A percentile compares a stretch with the other conserved stretches of the same genome.
These are phyloP conservation scores for Trissolcus basalis DNA, from an alignment of 1,140 invertebrate genomes.

Conservation along the genomic window DNA sequence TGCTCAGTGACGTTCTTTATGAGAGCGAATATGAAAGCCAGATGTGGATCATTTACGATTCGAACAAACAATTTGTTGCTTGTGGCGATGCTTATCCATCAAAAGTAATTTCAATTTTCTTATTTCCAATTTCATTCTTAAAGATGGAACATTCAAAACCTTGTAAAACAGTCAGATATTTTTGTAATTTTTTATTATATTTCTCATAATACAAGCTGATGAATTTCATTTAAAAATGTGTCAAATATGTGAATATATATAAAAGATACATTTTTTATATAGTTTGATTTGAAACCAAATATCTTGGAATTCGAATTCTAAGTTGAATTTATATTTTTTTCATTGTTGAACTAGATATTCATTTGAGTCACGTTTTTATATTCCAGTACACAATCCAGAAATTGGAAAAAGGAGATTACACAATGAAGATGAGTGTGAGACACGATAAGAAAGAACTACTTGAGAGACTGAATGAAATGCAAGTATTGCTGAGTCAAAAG, in stretches of 20 bases:
- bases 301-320: too few relatives aligned
- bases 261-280: too few relatives aligned
- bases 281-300: too few relatives aligned
- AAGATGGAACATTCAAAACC: too few relatives aligned
- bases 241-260: too few relatives aligned
- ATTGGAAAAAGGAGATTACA: constrained; percentile 97
- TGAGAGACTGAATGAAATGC: constrained; percentile 89
- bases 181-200: too few relatives aligned
- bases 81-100: constrained; percentile 92
- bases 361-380: constrained; percentile 18
- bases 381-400: constrained; percentile 87
- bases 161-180: too few relatives aligned
- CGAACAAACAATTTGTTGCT: constrained; percentile 91
- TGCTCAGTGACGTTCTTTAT: constrained; percentile 92
- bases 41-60: constrained; percentile 96
- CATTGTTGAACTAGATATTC: too few relatives aligned
- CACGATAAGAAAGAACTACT: constrained; percentile 91
- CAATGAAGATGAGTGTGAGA: constrained; percentile 88
- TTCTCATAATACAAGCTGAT: too few relatives aligned
- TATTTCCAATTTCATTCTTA: too few relatives aligned
- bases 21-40: constrained; percentile 97
- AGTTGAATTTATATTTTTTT: too few relatives aligned
- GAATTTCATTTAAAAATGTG: too few relatives aligned
- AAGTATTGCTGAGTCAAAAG: constrained; percentile 86
- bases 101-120: constrained; percentile 78